Percentiles rank a stretch among this genome's conserved stretches.
Evolutionary conservation across 2,797 vertebrate genomes (phyloP).

Genomic region (Pterois miles): DNA sequence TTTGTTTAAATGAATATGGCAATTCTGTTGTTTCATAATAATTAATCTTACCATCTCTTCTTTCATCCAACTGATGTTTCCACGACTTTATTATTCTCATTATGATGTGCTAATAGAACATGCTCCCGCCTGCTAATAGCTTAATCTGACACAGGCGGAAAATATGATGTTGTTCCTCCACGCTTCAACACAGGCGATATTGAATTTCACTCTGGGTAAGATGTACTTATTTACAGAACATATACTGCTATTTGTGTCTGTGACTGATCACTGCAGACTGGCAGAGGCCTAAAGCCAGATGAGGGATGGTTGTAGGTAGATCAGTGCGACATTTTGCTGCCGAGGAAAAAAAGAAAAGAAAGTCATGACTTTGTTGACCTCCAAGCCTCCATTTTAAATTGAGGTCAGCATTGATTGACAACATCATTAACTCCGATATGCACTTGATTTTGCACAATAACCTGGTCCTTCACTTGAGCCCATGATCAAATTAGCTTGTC

Average conservation of each 20-base stretch:
- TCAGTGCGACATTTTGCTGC: slow-evolving; percentile 11
- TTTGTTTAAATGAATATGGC: slow-evolving; percentile 41
- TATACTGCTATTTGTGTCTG: slow-evolving; percentile 39
- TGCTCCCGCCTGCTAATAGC: slow-evolving; percentile 51
- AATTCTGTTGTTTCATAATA: slow-evolving; percentile 38
- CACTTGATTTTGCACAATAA: slow-evolving; percentile 57
- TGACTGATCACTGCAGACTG: slow-evolving; percentile 47
- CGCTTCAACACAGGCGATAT: slow-evolving; percentile 61
- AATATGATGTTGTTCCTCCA: slow-evolving; percentile 63
- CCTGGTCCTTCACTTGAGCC: slow-evolving; percentile 52
- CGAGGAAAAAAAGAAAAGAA: slow-evolving; percentile 52
- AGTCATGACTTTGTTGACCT: slow-evolving; percentile 53
- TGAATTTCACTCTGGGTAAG: slow-evolving; percentile 65
- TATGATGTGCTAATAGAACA: slow-evolving; percentile 62
- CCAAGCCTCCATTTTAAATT: slow-evolving; percentile 65
- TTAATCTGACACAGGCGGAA: slow-evolving; percentile 56
- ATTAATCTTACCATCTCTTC: slow-evolving; percentile 52
- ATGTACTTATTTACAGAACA: slow-evolving; percentile 67
- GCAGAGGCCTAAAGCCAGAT: slow-evolving; percentile 12
- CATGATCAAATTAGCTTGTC: slow-evolving; percentile 44
- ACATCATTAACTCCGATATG: slow-evolving; percentile 68
- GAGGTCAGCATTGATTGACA: slow-evolving; percentile 73
- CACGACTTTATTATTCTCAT: slow-evolving; percentile 57
- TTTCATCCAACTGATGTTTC: slow-evolving; percentile 56
- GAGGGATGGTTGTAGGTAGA: slow-evolving; percentile 13